phyloP scores from a whole-genome alignment of 2,113 vertebrate genomes.

The Carassius auratus region DNA sequence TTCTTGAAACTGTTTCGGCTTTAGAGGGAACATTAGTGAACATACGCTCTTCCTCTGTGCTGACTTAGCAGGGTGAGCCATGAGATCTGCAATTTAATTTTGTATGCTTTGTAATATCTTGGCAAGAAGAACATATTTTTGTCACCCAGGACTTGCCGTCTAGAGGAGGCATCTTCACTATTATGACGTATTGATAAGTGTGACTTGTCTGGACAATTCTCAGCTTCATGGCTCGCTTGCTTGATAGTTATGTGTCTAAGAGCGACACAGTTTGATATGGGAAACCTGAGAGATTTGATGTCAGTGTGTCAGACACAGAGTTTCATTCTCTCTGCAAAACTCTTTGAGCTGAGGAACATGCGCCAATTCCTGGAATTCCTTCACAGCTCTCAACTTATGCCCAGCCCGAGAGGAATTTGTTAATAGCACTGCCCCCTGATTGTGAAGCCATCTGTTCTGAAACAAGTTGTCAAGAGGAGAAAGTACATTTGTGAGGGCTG shows the following conservation, averaged over 20 bases:
- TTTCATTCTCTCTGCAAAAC: slow-evolving; percentile 49
- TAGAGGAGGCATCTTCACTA: background rate
- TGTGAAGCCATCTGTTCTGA: slow-evolving; percentile 70
- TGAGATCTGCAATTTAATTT: background rate
- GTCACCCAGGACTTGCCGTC: background rate
- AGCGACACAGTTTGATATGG: slow-evolving; percentile 28
- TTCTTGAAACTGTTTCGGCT: background rate
- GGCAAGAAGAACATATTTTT: slow-evolving; percentile 6
- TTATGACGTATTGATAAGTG: background rate
- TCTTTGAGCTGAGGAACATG: slow-evolving; percentile 62
- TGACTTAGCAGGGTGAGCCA: background rate
- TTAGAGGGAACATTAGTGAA: background rate
- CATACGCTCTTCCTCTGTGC: slow-evolving; percentile 26
- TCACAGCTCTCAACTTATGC: slow-evolving; percentile 8
- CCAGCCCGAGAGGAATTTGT: slow-evolving; percentile 62
- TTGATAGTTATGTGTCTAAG: slow-evolving; percentile 27
- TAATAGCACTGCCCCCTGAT: slow-evolving; percentile 68
- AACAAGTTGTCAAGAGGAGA: slow-evolving; percentile 56
- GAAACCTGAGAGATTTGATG: slow-evolving; percentile 46
- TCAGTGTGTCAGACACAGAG: slow-evolving; percentile 35
- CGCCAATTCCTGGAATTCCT: slow-evolving; percentile 57
- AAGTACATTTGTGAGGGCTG: slow-evolving; percentile 63
- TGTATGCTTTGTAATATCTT: background rate
- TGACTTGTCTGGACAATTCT: background rate
- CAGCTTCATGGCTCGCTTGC: slow-evolving; percentile 1